Conservation (phyloP, 1,140 invertebrate genomes). For the Sitophilus oryzae region DNA sequence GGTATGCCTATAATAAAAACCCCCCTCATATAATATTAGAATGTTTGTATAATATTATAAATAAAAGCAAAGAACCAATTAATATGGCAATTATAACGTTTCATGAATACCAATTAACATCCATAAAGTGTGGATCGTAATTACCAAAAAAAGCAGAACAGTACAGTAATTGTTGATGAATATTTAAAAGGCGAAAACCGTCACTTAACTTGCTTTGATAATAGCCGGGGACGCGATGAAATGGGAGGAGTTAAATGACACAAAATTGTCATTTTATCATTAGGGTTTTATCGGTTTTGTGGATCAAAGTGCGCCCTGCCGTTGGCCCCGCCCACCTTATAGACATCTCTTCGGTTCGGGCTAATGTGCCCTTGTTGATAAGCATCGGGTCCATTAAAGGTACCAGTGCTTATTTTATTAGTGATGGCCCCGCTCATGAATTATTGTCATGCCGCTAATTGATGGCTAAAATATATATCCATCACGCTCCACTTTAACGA, state of each 20-base stretch:
- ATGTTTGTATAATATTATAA: too few species aligned
- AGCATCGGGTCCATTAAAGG: slow-evolving; percentile 30
- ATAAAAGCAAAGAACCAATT: too few species aligned
- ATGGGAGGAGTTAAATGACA: slow-evolving; percentile 29
- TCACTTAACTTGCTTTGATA: background rate
- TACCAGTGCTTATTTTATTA: slow-evolving; percentile 28
- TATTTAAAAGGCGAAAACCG: background rate
- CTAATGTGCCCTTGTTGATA: slow-evolving; percentile 31
- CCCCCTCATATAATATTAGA: too few species aligned
- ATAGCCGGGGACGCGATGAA: slow-evolving; percentile 9
- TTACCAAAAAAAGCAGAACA: too few species aligned
- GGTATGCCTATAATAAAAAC: too few species aligned
- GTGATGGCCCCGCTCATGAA: slow-evolving; percentile 24
- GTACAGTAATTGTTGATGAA: background rate
- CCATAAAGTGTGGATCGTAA: too few species aligned
- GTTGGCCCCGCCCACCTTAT: slow-evolving; percentile 22
- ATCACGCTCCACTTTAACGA: slow-evolving; percentile 14
- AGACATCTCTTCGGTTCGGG: slow-evolving; percentile 20
- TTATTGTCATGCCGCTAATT: slow-evolving; percentile 29
- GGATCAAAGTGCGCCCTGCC: slow-evolving; percentile 22
- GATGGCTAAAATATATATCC: slow-evolving; percentile 20
- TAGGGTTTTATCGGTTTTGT: slow-evolving; percentile 23
- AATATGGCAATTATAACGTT: too few species aligned
- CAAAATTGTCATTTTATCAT: slow-evolving; percentile 29
- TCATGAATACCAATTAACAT: too few species aligned